These are phyloP conservation scores for Tetranychus piercei DNA, from an alignment of 2,888 invertebrate species.

Conservation along the genomic window DNA sequence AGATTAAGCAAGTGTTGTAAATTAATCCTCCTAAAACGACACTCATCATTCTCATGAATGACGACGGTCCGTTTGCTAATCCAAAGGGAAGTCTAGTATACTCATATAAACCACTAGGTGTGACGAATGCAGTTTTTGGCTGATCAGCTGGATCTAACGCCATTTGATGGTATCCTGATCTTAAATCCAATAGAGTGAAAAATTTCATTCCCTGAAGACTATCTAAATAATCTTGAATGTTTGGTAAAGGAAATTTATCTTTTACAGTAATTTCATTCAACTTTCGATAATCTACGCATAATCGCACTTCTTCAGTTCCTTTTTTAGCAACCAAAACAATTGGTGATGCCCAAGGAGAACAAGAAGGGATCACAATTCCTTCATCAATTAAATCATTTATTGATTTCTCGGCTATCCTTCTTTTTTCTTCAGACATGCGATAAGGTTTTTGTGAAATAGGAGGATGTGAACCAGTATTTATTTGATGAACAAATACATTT, in stretches of 20 bases:
- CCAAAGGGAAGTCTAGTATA: slow-evolving; percentile 26
- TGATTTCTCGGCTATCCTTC: too few species aligned
- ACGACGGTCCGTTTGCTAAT: slow-evolving; percentile 23
- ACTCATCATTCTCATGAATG: slow-evolving; percentile 27
- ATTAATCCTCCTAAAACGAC: slow-evolving; percentile 24
- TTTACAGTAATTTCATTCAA: slow-evolving; percentile 12
- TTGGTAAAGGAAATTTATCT: slow-evolving; percentile 27
- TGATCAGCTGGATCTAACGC: slow-evolving; percentile 23
- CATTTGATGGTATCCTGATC: slow-evolving; percentile 27
- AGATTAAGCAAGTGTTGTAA: slow-evolving; percentile 25
- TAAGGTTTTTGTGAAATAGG: too few species aligned
- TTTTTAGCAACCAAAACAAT: slow-evolving; percentile 7
- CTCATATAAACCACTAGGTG: slow-evolving; percentile 23
- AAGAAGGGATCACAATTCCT: too few species aligned
- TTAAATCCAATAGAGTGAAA: slow-evolving; percentile 24
- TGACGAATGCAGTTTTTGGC: slow-evolving; percentile 27
- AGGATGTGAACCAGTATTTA: too few species aligned
- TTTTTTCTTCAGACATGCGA: too few species aligned
- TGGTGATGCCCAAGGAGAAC: background rate
- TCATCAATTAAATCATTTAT: too few species aligned
- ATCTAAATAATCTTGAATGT: slow-evolving; percentile 25
- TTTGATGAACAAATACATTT: too few species aligned
- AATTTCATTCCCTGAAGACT: slow-evolving; percentile 20
- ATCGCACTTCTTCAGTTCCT: background rate
- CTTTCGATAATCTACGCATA: slow-evolving; percentile 8